phyloP scores from a whole-genome alignment of 2,797 vertebrate genomes.

The Melanotaenia trifasciata region DNA sequence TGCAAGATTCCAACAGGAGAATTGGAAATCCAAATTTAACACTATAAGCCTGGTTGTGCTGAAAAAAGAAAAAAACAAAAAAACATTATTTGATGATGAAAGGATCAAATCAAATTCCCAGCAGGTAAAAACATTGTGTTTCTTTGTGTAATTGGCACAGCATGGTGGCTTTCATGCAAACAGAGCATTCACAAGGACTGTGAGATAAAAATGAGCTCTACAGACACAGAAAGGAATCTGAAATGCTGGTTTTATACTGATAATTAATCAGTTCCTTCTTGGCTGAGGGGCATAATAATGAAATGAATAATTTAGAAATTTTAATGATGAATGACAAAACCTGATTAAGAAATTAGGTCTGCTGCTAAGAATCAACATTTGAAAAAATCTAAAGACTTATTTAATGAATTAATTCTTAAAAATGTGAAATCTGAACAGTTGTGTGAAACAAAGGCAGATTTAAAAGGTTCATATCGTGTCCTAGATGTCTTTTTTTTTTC shows the following conservation, averaged over 20 bases:
- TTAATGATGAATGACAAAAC: not conserved
- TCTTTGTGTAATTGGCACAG: conserved; percentile 41
- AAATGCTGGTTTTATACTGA: conserved; percentile 9
- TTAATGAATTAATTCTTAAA: not conserved
- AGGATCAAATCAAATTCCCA: conserved; percentile 44
- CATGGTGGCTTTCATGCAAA: conserved; percentile 30
- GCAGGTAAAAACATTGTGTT: conserved; percentile 46
- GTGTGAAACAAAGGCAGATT: not conserved
- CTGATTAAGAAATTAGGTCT: not conserved
- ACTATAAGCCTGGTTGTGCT: not conserved
- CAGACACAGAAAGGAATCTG: conserved; percentile 18
- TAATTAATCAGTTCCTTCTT: conserved; percentile 4
- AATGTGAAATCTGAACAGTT: not conserved
- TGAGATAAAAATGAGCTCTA: conserved; percentile 30
- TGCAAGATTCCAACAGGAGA: conserved; percentile 23
- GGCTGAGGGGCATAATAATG: conserved; percentile 4
- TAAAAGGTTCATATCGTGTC: not conserved
- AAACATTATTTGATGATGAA: conserved; percentile 27
- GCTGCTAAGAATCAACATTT: not conserved
- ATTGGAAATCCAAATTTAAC: conserved; percentile 23
- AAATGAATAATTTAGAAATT: not conserved
- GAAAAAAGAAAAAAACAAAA: not conserved
- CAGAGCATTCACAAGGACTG: conserved; percentile 41
- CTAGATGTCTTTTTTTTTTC: not conserved
- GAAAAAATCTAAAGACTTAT: not conserved